Percentiles rank a stretch among this genome's conserved stretches.
Evolutionary conservation across 2,797 vertebrate genomes (phyloP).

Genomic region (Sebastes reedi): DNA sequence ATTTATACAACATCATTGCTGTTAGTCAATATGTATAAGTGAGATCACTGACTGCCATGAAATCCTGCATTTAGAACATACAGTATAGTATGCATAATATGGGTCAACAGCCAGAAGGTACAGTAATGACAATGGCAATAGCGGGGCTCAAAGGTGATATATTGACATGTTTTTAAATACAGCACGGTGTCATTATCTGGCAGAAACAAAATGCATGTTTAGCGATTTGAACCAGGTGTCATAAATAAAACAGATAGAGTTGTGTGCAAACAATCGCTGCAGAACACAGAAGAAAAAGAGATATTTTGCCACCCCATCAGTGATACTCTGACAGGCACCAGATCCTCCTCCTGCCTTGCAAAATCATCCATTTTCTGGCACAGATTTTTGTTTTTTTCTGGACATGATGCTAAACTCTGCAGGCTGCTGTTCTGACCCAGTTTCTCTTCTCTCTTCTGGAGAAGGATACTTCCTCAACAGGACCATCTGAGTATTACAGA

Average conservation of each 20-base stretch:
- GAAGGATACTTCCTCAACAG: not conserved
- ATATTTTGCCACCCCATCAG: not conserved
- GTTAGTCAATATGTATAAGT: not conserved
- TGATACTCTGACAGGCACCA: not conserved
- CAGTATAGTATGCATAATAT: not conserved
- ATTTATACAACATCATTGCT: not conserved
- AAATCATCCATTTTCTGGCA: not conserved
- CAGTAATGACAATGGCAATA: not conserved
- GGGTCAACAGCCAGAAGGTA: not conserved
- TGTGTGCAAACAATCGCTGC: not conserved
- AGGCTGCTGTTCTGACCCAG: not conserved
- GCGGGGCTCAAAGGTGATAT: not conserved
- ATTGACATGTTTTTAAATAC: not conserved
- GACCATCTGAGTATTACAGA: not conserved
- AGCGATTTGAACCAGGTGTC: not conserved
- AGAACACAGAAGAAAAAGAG: not conserved
- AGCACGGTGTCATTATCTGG: not conserved
- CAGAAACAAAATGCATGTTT: not conserved
- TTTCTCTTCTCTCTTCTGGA: not conserved
- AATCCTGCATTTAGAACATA: not conserved
- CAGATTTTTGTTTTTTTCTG: not conserved
- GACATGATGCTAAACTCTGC: not conserved
- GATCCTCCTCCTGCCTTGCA: not conserved
- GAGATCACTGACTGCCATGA: not conserved
- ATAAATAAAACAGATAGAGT: not conserved